These are phyloP conservation scores for Centruroides vittatus DNA, from an alignment of 1,140 invertebrate genomes.

Conservation along the genomic window DNA sequence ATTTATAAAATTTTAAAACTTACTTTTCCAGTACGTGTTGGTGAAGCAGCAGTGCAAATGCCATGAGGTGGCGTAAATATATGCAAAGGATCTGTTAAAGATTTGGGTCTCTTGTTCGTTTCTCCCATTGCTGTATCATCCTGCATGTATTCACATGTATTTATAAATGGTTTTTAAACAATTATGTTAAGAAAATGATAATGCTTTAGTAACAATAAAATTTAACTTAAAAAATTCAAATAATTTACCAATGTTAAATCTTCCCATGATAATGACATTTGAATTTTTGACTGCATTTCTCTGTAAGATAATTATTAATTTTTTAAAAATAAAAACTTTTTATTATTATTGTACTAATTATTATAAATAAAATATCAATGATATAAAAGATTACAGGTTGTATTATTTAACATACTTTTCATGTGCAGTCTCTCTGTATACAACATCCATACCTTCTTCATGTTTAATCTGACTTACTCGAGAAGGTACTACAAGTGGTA, in stretches of 20 bases:
- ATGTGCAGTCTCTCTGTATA: constrained; percentile 68
- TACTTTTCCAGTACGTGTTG: constrained; percentile 33
- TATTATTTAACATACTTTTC: constrained; percentile 36
- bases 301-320: constrained; percentile 22
- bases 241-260: constrained; percentile 53
- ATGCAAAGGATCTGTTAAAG: constrained; percentile 29
- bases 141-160: too few species aligned
- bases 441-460: constrained; percentile 72
- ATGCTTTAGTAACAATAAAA: too few species aligned
- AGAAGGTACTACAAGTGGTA: constrained; percentile 52
- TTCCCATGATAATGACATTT: constrained; percentile 80
- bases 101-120: constrained; percentile 20
- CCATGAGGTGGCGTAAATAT: constrained; percentile 32
- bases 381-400: background rate
- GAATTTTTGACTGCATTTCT: constrained; percentile 70
- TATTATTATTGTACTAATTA: too few species aligned
- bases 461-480: constrained; percentile 69
- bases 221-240: background rate
- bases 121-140: too few species aligned
- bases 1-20: constrained; percentile 13
- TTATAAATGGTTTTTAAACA: too few species aligned
- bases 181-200: too few species aligned
- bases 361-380: background rate
- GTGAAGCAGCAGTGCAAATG: constrained; percentile 47
- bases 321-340: too few species aligned